phyloP scores from a whole-genome alignment of 92 coral and sea anemone genomes.

The Epizoanthus stellaris region DNA sequence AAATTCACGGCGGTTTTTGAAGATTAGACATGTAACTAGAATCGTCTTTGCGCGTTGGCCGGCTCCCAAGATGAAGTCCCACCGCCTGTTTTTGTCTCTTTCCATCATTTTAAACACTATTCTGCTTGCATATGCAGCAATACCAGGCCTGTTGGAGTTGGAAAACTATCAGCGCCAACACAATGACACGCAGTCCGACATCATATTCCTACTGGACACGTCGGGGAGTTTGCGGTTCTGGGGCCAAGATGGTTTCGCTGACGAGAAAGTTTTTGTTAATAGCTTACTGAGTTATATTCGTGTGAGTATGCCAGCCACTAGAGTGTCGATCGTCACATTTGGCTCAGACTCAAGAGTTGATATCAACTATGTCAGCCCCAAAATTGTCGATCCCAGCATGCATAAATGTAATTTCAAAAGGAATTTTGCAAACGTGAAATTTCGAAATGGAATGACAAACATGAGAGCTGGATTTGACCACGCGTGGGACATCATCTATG shows the following conservation, averaged over 20 bases:
- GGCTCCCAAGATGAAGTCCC: slow-evolving; percentile 12
- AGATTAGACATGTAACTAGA: not conserved
- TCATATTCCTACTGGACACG: slow-evolving; percentile 88
- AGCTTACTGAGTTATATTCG: slow-evolving; percentile 77
- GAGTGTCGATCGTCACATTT: slow-evolving; percentile 92
- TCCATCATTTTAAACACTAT: not conserved
- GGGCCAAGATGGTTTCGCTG: slow-evolving; percentile 81
- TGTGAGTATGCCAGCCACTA: slow-evolving; percentile 76
- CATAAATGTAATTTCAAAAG: slow-evolving; percentile 92
- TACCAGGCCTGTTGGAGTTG: slow-evolving; percentile 72
- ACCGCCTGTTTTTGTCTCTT: not conserved
- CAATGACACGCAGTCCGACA: slow-evolving; percentile 81
- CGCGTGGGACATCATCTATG: slow-evolving; percentile 81
- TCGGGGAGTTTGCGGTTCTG: slow-evolving; percentile 85
- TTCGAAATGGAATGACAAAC: slow-evolving; percentile 84
- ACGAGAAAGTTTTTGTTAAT: slow-evolving; percentile 91
- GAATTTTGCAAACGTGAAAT: slow-evolving; percentile 65
- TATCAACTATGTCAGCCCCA: slow-evolving; percentile 80
- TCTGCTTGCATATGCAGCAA: slow-evolving; percentile 1
- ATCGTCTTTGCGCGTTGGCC: not conserved
- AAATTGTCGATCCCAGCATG: slow-evolving; percentile 58
- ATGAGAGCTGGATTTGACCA: slow-evolving; percentile 85
- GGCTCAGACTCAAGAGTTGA: slow-evolving; percentile 79
- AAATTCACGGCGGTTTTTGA: not conserved
- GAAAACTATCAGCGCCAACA: slow-evolving; percentile 77